Evolutionary conservation across 1,140 invertebrate genomes (phyloP), one percentile per base, ranked within the genome.

Genomic region (Neodiprion virginianus): DNA sequence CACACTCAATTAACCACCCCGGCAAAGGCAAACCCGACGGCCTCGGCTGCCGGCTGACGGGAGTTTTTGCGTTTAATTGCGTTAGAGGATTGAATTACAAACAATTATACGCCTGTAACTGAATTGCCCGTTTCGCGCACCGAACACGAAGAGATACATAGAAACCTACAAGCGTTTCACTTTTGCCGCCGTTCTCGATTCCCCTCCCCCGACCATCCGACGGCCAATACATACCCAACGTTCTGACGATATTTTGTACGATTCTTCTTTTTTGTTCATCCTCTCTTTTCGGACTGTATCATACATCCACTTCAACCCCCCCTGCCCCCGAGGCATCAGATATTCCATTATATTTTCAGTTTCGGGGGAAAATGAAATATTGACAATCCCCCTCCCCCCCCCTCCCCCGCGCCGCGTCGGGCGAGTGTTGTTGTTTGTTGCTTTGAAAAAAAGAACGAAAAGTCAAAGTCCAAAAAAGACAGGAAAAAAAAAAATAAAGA

Each of bases 81-180:
- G 65, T 82, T 77, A 78, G 78, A 76, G 70, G 78, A 84, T 83
- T 79, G 76, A 82, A 85, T 86, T 85, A 81, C 79, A 69, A 74
- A 79, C 79, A 84, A 85, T 86, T 83, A 82, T 80, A 77, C 75
- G 75, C 67, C 73, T 73, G 74, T 74, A 79, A 79, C 72, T 73
- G 77, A 82, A 84, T 82, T 79, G 79, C 81, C 83, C 78, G 82
- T 80, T 77, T 79, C 77, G 72, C 48, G 53, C 53, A 61, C 53
- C 53, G 53, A 61, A 61, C 53, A 9, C 53, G 53, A 21, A 21
- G 17, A 23, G 70, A 71, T 71, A 71, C 68, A 17, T 14, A 14
- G 40, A 69, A 23, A 69, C 40, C 67, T 11, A 47, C 67, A 47
- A 69, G 12, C 21, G 67, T 69, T 47, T 69, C 40, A 21, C 67